These are phyloP conservation scores for Parazoanthus swiftii DNA, from an alignment of 92 coral and sea anemone species.

Conservation along the genomic window DNA sequence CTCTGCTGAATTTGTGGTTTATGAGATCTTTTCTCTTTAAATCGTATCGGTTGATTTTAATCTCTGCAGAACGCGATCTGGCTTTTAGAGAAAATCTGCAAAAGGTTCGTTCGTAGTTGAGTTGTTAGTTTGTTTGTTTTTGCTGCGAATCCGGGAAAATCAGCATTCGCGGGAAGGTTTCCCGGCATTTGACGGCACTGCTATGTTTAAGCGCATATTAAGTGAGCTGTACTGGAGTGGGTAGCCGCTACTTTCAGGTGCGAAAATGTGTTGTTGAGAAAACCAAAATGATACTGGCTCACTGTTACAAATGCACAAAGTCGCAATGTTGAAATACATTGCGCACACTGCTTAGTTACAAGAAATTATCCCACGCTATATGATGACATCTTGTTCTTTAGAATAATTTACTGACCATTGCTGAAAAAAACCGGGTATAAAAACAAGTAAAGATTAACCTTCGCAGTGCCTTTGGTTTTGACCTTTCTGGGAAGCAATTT, in stretches of 20 bases:
- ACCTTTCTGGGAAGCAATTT: too few relatives aligned
- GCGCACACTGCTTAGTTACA: neutral
- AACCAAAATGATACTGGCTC: neutral
- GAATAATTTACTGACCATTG: neutral
- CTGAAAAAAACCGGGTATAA: too few relatives aligned
- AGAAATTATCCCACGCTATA: neutral
- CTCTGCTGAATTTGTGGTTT: neutral
- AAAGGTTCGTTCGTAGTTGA: neutral
- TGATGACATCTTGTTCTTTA: neutral
- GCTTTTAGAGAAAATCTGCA: neutral
- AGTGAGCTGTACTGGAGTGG: neutral
- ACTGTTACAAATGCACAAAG: neutral
- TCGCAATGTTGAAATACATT: neutral
- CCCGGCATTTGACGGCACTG: neutral
- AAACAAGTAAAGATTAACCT: neutral
- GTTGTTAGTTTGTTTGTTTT: neutral
- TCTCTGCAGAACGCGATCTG: neutral
- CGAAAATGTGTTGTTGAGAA: neutral
- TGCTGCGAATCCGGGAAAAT: neutral
- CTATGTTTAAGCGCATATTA: neutral
- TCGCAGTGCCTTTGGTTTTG: neutral
- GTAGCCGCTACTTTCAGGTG: neutral
- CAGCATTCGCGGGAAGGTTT: neutral
- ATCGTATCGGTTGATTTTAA: neutral
- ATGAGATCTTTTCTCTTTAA: too few relatives aligned